Percentiles rank a stretch among this genome's conserved stretches.
Evolutionary conservation across 1,140 invertebrate genomes (phyloP).

Genomic region (Penaeus chinensis): DNA sequence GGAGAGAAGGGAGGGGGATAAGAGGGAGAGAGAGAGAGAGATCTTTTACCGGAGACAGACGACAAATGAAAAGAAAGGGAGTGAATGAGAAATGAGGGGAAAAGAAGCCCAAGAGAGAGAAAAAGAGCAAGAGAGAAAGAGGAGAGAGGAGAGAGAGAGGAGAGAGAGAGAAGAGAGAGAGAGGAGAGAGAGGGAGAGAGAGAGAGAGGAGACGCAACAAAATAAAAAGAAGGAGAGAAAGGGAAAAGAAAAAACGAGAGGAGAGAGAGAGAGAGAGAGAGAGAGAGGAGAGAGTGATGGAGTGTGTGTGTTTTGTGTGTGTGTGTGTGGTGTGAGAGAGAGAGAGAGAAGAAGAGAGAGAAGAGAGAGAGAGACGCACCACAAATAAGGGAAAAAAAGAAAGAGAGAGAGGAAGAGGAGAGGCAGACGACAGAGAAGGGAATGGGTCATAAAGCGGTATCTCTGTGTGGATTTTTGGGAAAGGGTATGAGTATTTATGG

Average conservation of each 20-base stretch:
- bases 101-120: no score
- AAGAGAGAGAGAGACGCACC: background rate
- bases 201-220: background rate
- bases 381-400: no score
- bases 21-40: no score
- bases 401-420: conserved; percentile 8
- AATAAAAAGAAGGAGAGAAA: background rate
- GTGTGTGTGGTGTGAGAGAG: no score
- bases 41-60: no score
- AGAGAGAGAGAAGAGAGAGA: background rate
- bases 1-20: no score
- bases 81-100: no score
- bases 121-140: background rate
- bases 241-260: background rate
- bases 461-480: no score
- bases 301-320: background rate
- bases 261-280: background rate
- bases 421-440: background rate
- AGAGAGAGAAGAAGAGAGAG: background rate
- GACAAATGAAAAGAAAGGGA: no score
- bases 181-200: background rate
- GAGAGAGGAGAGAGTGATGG: background rate
- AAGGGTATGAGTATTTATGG: no score
- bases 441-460: no score
- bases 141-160: background rate